These are phyloP conservation scores for Solenopsis fugax DNA, from an alignment of 1,140 invertebrate genomes.

Conservation along the genomic window DNA sequence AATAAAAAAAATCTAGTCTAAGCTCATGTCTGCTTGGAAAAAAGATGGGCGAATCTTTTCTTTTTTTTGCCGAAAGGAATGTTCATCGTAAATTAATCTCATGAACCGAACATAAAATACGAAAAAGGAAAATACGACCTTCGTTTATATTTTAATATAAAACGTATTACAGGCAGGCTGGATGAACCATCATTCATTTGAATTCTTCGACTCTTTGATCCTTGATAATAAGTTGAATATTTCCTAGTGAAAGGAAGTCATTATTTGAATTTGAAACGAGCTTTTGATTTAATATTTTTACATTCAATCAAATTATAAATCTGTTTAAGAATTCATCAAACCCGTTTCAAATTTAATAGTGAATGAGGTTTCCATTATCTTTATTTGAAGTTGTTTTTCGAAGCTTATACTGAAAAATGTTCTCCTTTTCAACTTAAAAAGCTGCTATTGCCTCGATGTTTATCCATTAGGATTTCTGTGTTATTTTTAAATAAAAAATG, in stretches of 20 bases:
- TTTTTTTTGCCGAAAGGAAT: background rate
- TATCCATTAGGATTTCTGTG: background rate
- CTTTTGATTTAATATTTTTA: background rate
- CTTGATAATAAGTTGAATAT: background rate
- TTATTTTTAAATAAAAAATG: constrained; percentile 26
- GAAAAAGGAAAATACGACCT: background rate
- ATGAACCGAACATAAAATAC: background rate
- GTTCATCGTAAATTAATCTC: background rate
- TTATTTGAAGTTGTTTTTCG: background rate
- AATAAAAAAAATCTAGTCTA: constrained; percentile 43
- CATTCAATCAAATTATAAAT: background rate
- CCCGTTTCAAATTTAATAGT: background rate
- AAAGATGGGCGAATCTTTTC: constrained; percentile 4
- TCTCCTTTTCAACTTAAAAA: background rate
- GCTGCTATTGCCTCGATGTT: background rate
- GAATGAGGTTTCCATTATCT: constrained; percentile 1
- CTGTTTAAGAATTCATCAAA: background rate
- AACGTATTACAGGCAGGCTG: background rate
- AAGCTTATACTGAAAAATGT: background rate
- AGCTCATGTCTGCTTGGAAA: constrained; percentile 1
- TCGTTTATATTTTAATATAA: constrained; percentile 14
- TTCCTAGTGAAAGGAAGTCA: background rate
- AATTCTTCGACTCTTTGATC: background rate
- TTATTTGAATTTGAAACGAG: background rate
- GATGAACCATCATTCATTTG: background rate